Conservation (phyloP, 2,113 vertebrate genomes). For the Crotalus tigris region DNA sequence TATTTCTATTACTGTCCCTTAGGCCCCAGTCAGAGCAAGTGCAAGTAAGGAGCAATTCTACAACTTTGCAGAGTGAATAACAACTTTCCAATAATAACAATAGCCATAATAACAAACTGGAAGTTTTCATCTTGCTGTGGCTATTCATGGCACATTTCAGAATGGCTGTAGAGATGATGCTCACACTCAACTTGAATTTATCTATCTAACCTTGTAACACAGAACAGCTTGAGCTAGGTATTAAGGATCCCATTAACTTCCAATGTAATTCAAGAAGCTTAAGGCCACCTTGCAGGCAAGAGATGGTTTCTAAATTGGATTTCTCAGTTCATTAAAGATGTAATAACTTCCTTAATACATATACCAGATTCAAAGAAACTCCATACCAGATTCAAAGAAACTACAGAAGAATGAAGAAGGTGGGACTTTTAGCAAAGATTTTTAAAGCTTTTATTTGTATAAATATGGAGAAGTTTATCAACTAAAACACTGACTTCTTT, state of each 20-base stretch:
- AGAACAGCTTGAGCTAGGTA: not conserved
- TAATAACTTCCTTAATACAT: slow-evolving; percentile 21
- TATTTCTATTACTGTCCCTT: not conserved
- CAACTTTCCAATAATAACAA: not conserved
- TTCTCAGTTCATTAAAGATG: slow-evolving; percentile 36
- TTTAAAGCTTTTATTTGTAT: not conserved
- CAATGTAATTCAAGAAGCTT: slow-evolving; percentile 30
- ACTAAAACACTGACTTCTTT: not conserved
- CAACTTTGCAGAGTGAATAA: not conserved
- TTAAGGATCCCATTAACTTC: slow-evolving; percentile 1
- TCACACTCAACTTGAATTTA: not conserved
- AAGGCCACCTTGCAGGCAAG: slow-evolving; percentile 18
- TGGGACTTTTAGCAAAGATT: not conserved
- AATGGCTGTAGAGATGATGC: not conserved
- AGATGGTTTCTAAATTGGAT: slow-evolving; percentile 26
- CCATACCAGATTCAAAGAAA: slow-evolving; percentile 7
- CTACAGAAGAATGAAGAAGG: not conserved
- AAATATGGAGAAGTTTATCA: not conserved
- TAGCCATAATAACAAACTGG: not conserved
- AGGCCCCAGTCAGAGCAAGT: not conserved
- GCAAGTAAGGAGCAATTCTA: not conserved
- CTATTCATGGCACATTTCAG: not conserved
- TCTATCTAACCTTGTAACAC: slow-evolving; percentile 1
- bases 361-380: slow-evolving; percentile 3
- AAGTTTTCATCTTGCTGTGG: not conserved